phyloP scores from a whole-genome alignment of 2,888 invertebrate species.

The Timema podura region DNA sequence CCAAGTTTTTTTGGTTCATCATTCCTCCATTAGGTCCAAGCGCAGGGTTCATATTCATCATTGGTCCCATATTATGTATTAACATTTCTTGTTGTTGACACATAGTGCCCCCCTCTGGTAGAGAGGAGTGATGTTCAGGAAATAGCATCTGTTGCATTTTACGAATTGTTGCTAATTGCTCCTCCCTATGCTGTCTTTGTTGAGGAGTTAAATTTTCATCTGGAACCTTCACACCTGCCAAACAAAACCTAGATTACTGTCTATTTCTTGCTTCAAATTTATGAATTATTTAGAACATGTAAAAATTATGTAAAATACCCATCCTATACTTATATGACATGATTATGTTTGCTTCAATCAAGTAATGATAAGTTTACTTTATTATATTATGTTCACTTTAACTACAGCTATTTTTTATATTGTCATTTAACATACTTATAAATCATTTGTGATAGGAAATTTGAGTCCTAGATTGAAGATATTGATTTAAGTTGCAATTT shows the following conservation, averaged over 20 bases:
- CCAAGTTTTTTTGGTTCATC: conserved; percentile 23
- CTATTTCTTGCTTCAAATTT: background rate
- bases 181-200: conserved; percentile 90
- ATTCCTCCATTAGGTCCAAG: conserved; percentile 30
- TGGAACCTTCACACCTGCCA: conserved; percentile 77
- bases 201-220: conserved; percentile 96
- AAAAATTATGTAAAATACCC: background rate
- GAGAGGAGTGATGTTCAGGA: conserved; percentile 61
- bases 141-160: conserved; percentile 93
- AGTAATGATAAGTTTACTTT: background rate
- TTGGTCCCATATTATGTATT: conserved; percentile 22
- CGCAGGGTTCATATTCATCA: conserved; percentile 34
- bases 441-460: too few relatives aligned
- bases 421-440: too few relatives aligned
- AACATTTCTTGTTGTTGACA: conserved; percentile 25
- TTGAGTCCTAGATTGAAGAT: too few relatives aligned
- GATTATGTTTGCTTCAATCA: background rate
- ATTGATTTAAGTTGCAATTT: too few relatives aligned
- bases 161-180: conserved; percentile 82
- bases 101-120: conserved; percentile 28
- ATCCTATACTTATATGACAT: background rate
- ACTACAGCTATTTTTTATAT: too few relatives aligned
- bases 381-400: background rate
- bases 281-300: background rate
- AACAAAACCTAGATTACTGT: background rate